These are phyloP conservation scores for Motacilla alba DNA, from an alignment of 2,113 vertebrate genomes.

Conservation along the genomic window DNA sequence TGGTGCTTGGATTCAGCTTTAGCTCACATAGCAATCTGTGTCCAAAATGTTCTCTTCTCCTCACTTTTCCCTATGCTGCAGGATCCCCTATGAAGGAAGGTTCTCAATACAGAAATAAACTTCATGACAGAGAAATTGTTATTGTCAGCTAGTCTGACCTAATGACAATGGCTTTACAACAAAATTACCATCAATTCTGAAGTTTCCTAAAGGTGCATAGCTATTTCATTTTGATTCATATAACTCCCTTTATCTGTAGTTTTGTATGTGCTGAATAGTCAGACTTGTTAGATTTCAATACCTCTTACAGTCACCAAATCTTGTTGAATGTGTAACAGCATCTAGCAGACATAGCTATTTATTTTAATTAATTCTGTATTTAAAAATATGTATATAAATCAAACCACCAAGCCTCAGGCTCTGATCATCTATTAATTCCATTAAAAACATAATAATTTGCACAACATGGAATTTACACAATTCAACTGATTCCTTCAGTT, in stretches of 20 bases:
- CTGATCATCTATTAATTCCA: not conserved
- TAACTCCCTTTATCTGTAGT: not conserved
- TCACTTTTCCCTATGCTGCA: not conserved
- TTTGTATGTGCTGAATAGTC: not conserved
- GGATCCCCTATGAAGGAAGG: not conserved
- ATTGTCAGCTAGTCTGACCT: not conserved
- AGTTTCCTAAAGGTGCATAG: not conserved
- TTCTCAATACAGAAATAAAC: not conserved
- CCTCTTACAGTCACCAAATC: not conserved
- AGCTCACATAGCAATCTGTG: not conserved
- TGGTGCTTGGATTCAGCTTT: not conserved
- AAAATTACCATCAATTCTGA: not conserved
- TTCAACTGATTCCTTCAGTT: not conserved
- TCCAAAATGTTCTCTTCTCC: not conserved
- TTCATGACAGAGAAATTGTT: not conserved
- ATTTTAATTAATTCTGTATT: not conserved
- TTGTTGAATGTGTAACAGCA: not conserved
- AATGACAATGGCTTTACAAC: not conserved
- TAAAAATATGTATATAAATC: not conserved
- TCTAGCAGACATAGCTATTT: not conserved
- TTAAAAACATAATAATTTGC: not conserved
- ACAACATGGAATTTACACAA: not conserved
- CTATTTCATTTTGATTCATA: not conserved
- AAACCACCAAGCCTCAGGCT: not conserved
- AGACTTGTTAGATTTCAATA: not conserved